Percentiles rank a stretch among this genome's conserved stretches.
These are phyloP conservation scores for Drosophila orena DNA, from an alignment of 1,140 invertebrate genomes.

Conservation along the genomic window DNA sequence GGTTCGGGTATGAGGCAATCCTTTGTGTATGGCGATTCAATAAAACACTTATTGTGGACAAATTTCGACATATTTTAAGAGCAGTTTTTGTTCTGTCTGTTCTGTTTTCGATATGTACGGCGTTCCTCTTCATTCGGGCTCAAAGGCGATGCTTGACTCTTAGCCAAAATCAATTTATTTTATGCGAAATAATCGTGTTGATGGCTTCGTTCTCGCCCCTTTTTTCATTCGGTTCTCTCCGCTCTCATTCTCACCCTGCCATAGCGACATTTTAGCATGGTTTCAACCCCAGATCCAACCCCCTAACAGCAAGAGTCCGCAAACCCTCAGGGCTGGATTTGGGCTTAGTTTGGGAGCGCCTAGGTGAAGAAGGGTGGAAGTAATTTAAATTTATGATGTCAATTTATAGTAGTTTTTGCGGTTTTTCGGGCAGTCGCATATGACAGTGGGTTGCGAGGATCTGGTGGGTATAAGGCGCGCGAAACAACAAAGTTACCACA, in stretches of 20 bases:
- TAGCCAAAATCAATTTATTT: constrained; percentile 84
- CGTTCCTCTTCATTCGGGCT: constrained; percentile 23
- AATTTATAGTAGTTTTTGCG: constrained; percentile 80
- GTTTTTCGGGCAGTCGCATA: constrained; percentile 42
- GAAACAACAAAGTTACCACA: constrained; percentile 3
- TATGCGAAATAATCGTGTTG: constrained; percentile 85
- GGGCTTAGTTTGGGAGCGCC: constrained; percentile 59
- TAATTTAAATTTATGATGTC: constrained; percentile 84
- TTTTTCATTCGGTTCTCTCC: constrained; percentile 41
- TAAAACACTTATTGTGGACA: constrained; percentile 84
- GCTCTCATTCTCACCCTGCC: constrained; percentile 41
- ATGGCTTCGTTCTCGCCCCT: constrained; percentile 83
- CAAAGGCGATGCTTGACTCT: constrained; percentile 81
- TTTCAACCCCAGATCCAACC: constrained; percentile 66
- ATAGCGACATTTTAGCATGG: constrained; percentile 46
- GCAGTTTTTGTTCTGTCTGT: constrained; percentile 69
- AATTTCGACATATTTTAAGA: constrained; percentile 79
- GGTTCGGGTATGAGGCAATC: constrained; percentile 53
- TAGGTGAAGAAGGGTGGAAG: constrained; percentile 82
- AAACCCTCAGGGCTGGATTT: constrained; percentile 54
- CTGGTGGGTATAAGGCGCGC: constrained; percentile 1
- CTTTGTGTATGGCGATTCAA: constrained; percentile 78
- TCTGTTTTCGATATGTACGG: constrained; percentile 30
- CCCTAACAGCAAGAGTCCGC: constrained; percentile 27
- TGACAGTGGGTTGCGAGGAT: not conserved